Evolutionary conservation across 2,888 invertebrate genomes (phyloP).

Genomic region (Cerastoderma edule): DNA sequence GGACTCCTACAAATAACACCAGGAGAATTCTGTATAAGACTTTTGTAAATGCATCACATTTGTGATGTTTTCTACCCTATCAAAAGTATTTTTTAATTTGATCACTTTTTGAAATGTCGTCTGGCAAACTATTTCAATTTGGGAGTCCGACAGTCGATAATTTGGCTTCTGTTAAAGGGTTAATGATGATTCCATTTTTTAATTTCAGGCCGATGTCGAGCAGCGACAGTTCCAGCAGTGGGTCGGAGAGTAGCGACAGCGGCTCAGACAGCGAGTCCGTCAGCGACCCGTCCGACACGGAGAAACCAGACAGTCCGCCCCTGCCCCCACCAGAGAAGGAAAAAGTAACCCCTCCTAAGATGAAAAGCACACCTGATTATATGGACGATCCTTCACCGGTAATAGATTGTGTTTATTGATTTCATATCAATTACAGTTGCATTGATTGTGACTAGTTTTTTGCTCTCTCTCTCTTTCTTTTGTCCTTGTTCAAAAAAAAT

Average conservation of each 20-base stretch:
- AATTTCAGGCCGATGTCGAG: constrained; percentile 34
- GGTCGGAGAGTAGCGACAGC: constrained; percentile 61
- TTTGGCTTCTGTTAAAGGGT: too few species aligned
- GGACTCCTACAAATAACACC: too few species aligned
- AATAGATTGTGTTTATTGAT: not conserved
- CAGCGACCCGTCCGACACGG: constrained; percentile 40
- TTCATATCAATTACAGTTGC: not conserved
- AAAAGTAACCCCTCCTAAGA: constrained; percentile 28
- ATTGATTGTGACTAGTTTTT: not conserved
- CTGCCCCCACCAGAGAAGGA: constrained; percentile 20
- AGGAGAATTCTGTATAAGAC: too few species aligned
- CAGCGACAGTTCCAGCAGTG: constrained; percentile 64
- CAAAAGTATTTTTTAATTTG: too few species aligned
- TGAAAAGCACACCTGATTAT: constrained; percentile 36
- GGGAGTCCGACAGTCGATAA: too few species aligned
- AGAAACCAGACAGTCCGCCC: constrained; percentile 27
- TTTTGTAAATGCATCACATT: too few species aligned
- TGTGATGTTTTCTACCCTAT: too few species aligned
- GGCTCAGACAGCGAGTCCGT: constrained; percentile 64
- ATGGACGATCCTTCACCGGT: constrained; percentile 43
- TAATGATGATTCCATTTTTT: not conserved
- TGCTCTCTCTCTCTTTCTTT: too few species aligned
- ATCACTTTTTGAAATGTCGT: too few species aligned
- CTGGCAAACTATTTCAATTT: too few species aligned
- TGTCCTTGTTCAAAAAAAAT: too few species aligned